Base-by-base conservation (phyloP, 1,140 invertebrate genomes). In the Nylanderia fulva region DNA sequence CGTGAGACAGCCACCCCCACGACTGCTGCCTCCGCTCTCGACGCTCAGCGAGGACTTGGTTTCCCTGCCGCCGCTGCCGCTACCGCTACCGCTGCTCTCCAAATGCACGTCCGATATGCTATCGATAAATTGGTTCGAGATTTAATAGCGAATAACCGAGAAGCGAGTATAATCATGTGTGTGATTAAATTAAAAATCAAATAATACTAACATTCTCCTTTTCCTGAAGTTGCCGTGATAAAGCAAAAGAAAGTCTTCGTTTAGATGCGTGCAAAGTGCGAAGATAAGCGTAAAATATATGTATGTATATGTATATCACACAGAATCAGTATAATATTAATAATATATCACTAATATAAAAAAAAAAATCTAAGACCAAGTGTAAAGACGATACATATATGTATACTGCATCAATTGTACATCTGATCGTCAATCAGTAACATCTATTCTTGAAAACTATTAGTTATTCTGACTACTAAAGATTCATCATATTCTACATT, bases 41-140 rank as follows among this genome's bases (percentile, higher is more conserved):
- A 96, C 95, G 95, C 97, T 97, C 80, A 98, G 91, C 60, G 97
- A 97, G 11, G 97, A 97, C 87, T 96, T 96, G 63, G 96, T 96
- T 91, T 96, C 96, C 72, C 95, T 94, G 24, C 96, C 95, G 24
- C 93, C 94, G 87, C 92, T 96, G 92, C 91, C 92, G 72, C 93
- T 95, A 74, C 92, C 93, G 77, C 93, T 94, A 64, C 91, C 93
- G 61, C 92, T 95, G 86, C 95, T 93, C 93, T 96, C 91, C 88
- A 95, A 90, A 85, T 95, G 94, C 24, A 94, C 93, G 75, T 94
- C 94, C 45, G 93, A 93, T 93, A 94, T 94, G 85, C 93, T 94
- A 72, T 48, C 48, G 69, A 61, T 85, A 74, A 74, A 66, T 58
- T 75, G 9, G 24, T 66, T 58, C n/a, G 42, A 48, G 29, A 84